Evolutionary conservation across 2,888 invertebrate species (phyloP).

Genomic region (Tipula confusa): DNA sequence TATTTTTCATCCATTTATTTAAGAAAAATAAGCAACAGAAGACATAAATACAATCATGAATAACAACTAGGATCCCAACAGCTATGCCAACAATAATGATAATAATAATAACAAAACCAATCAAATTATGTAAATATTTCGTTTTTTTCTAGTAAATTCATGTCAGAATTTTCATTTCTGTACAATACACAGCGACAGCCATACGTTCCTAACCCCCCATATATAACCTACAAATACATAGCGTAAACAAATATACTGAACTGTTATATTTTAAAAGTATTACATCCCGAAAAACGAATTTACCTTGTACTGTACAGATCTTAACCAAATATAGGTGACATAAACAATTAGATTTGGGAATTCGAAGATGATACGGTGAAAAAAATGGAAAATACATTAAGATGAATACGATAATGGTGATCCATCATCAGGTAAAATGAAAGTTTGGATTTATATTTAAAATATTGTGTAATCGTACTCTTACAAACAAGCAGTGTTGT

Average conservation of each 20-base stretch:
- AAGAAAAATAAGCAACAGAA: neutral
- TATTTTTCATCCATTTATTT: neutral
- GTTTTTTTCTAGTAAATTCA: neutral
- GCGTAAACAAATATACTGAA: neutral
- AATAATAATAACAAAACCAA: constrained; percentile 16
- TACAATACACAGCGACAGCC: neutral
- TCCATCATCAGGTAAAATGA: neutral
- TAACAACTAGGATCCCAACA: constrained; percentile 12
- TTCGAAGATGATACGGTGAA: neutral
- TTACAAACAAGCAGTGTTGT: too few species aligned
- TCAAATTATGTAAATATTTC: constrained; percentile 25
- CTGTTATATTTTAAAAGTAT: neutral
- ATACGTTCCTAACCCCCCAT: neutral
- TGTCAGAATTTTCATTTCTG: neutral
- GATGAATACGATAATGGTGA: neutral
- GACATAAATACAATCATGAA: neutral
- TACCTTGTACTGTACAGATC: neutral
- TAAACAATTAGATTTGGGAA: constrained; percentile 12
- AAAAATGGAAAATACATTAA: neutral
- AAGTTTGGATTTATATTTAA: neutral
- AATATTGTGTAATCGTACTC: too few species aligned
- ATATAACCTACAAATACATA: neutral
- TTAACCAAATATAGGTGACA: constrained; percentile 5
- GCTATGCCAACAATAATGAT: constrained; percentile 21
- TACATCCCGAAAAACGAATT: neutral